Conservation (phyloP, 2,113 vertebrate species). For the Mastomys coucha region DNA sequence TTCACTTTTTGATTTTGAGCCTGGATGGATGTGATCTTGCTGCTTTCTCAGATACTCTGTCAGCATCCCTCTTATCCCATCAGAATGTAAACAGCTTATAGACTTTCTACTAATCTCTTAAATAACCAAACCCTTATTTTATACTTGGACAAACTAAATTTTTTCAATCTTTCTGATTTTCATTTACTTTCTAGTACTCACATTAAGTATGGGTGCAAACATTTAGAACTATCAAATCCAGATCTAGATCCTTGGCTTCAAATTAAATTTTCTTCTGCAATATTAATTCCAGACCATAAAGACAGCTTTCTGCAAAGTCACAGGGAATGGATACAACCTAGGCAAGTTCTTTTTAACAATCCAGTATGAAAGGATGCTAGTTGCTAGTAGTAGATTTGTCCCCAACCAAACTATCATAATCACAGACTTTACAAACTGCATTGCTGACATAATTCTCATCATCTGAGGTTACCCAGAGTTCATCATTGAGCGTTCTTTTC, state of each 20-base stretch:
- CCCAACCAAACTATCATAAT: neutral
- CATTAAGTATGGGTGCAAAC: neutral
- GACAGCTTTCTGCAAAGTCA: neutral
- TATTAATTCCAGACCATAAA: neutral
- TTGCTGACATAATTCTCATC: neutral
- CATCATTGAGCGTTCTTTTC: neutral
- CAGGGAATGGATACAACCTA: neutral
- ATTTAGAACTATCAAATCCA: neutral
- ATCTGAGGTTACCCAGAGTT: neutral
- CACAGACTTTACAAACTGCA: neutral
- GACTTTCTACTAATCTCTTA: neutral
- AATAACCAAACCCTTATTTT: neutral
- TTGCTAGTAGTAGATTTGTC: neutral
- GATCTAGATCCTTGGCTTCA: neutral
- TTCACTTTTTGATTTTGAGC: neutral
- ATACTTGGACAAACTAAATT: neutral
- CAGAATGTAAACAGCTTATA: neutral
- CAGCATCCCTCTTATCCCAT: no score
- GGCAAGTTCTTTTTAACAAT: no score
- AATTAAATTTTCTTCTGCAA: neutral
- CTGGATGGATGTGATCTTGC: neutral
- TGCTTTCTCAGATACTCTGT: neutral
- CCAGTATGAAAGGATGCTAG: neutral
- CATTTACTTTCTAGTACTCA: neutral
- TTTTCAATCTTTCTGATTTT: neutral